Percentiles rank a stretch among this genome's conserved stretches.
These are phyloP conservation scores for Horisme vitalbata DNA, from an alignment of 2,888 invertebrate species.

Conservation along the genomic window DNA sequence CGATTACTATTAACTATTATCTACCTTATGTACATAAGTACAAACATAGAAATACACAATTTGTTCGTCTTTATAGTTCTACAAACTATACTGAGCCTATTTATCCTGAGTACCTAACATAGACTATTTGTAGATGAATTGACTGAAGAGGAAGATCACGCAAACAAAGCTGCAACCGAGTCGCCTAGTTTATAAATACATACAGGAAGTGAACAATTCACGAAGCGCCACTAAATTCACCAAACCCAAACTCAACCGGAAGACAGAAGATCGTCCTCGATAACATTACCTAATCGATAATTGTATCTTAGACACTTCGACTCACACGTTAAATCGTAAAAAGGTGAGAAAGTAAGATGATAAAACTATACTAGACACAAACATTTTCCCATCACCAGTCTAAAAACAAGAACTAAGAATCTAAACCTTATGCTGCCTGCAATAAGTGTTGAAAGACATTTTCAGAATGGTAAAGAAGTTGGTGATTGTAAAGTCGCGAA, in stretches of 20 bases:
- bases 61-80: too few species aligned
- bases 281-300: constrained; percentile 82
- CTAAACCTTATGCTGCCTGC: constrained; percentile 27
- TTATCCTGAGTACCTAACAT: too few species aligned
- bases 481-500: constrained; percentile 71
- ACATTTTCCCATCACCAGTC: constrained; percentile 3
- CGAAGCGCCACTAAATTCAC: constrained; percentile 57
- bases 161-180: too few species aligned
- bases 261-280: constrained; percentile 77
- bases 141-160: too few species aligned
- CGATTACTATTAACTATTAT: too few species aligned
- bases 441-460: constrained; percentile 1
- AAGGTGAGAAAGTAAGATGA: constrained; percentile 81
- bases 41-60: too few species aligned
- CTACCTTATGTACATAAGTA: too few species aligned
- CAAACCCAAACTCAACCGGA: constrained; percentile 76
- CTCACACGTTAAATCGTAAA: constrained; percentile 79
- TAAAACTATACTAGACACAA: constrained; percentile 66
- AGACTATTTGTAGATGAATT: too few species aligned
- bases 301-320: constrained; percentile 80
- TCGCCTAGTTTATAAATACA: background rate
- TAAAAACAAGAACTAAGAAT: constrained; percentile 16
- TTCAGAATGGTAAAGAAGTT: constrained; percentile 23
- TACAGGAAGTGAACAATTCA: constrained; percentile 52
- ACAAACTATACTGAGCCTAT: too few species aligned